These are phyloP conservation scores for Drosophila oshimai DNA, from an alignment of 1,140 invertebrate species.

Conservation along the genomic window DNA sequence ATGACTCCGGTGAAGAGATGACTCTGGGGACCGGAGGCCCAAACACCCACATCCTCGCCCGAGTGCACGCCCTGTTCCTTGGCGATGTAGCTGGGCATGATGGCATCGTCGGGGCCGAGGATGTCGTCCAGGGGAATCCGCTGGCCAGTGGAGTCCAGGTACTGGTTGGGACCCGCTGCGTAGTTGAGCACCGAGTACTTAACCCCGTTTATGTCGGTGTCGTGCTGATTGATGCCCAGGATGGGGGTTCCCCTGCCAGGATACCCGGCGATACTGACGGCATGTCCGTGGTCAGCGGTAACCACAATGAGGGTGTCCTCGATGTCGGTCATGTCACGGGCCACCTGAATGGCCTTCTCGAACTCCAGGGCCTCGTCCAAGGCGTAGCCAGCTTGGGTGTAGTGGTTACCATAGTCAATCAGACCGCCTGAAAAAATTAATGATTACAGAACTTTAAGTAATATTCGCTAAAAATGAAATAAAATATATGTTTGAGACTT, in stretches of 20 bases:
- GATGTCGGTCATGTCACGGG: constrained; percentile 84
- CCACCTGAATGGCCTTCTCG: constrained; percentile 86
- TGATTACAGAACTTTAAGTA: too few relatives aligned
- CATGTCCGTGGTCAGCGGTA: constrained; percentile 88
- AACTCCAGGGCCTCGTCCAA: constrained; percentile 88
- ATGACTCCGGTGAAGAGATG: constrained; percentile 90
- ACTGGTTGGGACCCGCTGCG: constrained; percentile 86
- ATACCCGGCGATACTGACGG: constrained; percentile 88
- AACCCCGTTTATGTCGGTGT: constrained; percentile 74
- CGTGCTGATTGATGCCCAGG: constrained; percentile 83
- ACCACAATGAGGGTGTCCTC: constrained; percentile 88
- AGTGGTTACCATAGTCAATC: constrained; percentile 90
- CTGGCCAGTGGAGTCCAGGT: constrained; percentile 56
- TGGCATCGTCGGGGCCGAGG: constrained; percentile 58
- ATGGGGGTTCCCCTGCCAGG: constrained; percentile 88
- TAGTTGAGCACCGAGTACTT: constrained; percentile 87
- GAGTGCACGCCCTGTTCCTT: constrained; percentile 85
- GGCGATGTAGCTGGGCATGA: constrained; percentile 82
- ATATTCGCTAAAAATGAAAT: background rate
- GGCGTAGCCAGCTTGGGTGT: constrained; percentile 85
- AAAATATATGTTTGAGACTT: background rate
- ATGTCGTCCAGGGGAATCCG: constrained; percentile 50
- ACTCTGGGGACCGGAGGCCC: constrained; percentile 84
- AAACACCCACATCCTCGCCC: constrained; percentile 88
- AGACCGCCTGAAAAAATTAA: constrained; percentile 82